Base-by-base conservation (phyloP, 2,113 vertebrate genomes). In the Peromyscus californicus region DNA sequence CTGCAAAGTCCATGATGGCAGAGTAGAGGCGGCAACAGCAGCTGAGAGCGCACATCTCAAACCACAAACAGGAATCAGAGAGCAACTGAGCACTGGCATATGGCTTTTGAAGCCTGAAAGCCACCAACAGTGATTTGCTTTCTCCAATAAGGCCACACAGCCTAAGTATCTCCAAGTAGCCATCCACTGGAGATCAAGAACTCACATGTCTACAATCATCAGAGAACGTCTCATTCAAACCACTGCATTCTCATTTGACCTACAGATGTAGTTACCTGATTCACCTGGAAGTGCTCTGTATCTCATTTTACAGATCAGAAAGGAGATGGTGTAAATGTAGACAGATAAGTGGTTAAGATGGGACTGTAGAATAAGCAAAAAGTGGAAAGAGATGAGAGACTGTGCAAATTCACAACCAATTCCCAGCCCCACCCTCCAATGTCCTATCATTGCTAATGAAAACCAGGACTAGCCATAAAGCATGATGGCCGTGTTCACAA, bases 251-350 rank as follows among this genome's bases (percentile, higher is more conserved):
- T 85, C 61, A 74, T 33, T 88, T 51, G 61, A 39, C 39, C 31
- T 96, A 59, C 82, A 59, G 12, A 92, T 87, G 63, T 72, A 84
- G 42, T 89, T 67, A 45, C 45, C 21, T 21, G 79, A 85, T 78
- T 75, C 85, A 89, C 36, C 29, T 86, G 78, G 16, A 96, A 94
- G 72, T n/a, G 19, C 24, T 51, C 4, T 76, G 4, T 85, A 42
- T 48, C 11, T 95, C 75, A 89, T 26, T 19, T 45, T 95, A 85
- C 33, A 76, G 45, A 89, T 89, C 8, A 91, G 31, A 96, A 92
- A 45, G 63, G 7, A 80, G 54, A 61, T 21, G 63, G 29, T 75
- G 10, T 86, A 17, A 94, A 17, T 57, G 22, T 57, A 19, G 31
- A 61, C 90, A 80, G 63, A 48, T 74, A 70, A 70, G 79, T 16